These are phyloP conservation scores for Meandrusa payeni DNA, from an alignment of 2,888 invertebrate genomes.

Conservation along the genomic window DNA sequence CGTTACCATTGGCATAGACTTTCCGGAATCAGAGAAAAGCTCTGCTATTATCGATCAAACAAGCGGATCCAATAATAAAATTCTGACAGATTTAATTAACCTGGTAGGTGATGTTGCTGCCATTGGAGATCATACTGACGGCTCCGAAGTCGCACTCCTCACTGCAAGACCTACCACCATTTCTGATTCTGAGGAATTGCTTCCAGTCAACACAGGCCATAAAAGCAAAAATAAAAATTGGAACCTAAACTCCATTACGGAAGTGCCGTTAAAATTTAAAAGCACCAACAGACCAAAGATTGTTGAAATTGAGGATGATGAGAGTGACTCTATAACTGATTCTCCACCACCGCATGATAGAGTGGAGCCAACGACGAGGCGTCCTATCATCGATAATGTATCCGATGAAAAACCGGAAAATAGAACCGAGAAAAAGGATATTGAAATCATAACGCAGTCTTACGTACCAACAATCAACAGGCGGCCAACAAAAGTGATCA, in stretches of 20 bases:
- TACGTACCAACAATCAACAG: slow-evolving; percentile 64
- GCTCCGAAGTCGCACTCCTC: slow-evolving; percentile 34
- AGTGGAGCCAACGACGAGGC: slow-evolving; percentile 62
- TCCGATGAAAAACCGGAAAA: slow-evolving; percentile 48
- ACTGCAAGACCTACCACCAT: slow-evolving; percentile 42
- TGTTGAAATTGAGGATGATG: slow-evolving; percentile 67
- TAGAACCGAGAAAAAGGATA: slow-evolving; percentile 54
- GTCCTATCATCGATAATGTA: slow-evolving; percentile 69
- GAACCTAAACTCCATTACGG: slow-evolving; percentile 70
- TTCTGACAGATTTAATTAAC: slow-evolving; percentile 62
- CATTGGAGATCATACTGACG: slow-evolving; percentile 61
- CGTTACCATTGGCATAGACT: slow-evolving; percentile 60
- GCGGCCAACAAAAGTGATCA: slow-evolving; percentile 64
- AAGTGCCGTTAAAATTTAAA: slow-evolving; percentile 60
- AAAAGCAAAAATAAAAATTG: slow-evolving; percentile 71
- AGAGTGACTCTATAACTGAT: slow-evolving; percentile 58
- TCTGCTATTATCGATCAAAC: slow-evolving; percentile 55
- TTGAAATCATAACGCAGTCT: slow-evolving; percentile 65
- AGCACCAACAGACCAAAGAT: slow-evolving; percentile 51
- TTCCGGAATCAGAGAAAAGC: slow-evolving; percentile 48
- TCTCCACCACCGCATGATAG: slow-evolving; percentile 61
- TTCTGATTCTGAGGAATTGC: slow-evolving; percentile 67
- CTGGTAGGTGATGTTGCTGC: slow-evolving; percentile 71
- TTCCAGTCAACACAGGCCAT: slow-evolving; percentile 67
- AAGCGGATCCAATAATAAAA: slow-evolving; percentile 47